Evolutionary conservation across 1,140 invertebrate genomes (phyloP).

Genomic region (Tribolium castaneum): DNA sequence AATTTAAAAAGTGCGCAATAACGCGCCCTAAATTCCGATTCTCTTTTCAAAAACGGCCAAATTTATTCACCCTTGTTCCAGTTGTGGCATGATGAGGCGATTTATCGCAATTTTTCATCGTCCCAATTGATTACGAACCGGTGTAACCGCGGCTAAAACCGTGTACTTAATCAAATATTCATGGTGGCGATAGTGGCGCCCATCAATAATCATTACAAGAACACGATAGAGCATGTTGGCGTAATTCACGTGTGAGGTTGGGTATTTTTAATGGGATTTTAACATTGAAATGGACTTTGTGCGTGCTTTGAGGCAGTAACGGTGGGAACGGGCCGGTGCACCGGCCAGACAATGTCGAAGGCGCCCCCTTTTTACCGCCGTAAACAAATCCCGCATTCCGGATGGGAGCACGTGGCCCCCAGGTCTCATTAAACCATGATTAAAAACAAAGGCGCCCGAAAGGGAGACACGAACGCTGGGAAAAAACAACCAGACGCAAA

Average conservation of each 20-base stretch:
- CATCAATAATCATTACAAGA: conserved; percentile 47
- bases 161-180: conserved; percentile 47
- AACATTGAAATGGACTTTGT: conserved; percentile 47
- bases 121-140: not conserved
- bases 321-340: conserved; percentile 42
- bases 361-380: not conserved
- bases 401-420: conserved; percentile 23
- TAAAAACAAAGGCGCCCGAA: conserved; percentile 44
- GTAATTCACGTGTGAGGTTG: conserved; percentile 43
- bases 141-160: conserved; percentile 22
- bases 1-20: conserved; percentile 15
- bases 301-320: conserved; percentile 46
- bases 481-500: conserved; percentile 11
- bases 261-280: conserved; percentile 45
- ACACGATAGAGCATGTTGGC: conserved; percentile 41
- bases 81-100: not conserved
- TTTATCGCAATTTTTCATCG: not conserved
- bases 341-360: conserved; percentile 29
- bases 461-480: conserved; percentile 35
- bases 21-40: not conserved
- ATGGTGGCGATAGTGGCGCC: conserved; percentile 22
- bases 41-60: not conserved
- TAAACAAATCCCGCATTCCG: conserved; percentile 42
- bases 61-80: conserved; percentile 3
- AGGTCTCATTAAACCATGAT: conserved; percentile 38